These are phyloP conservation scores for Gavialis gangeticus DNA, from an alignment of 2,113 vertebrate species.

Conservation along the genomic window DNA sequence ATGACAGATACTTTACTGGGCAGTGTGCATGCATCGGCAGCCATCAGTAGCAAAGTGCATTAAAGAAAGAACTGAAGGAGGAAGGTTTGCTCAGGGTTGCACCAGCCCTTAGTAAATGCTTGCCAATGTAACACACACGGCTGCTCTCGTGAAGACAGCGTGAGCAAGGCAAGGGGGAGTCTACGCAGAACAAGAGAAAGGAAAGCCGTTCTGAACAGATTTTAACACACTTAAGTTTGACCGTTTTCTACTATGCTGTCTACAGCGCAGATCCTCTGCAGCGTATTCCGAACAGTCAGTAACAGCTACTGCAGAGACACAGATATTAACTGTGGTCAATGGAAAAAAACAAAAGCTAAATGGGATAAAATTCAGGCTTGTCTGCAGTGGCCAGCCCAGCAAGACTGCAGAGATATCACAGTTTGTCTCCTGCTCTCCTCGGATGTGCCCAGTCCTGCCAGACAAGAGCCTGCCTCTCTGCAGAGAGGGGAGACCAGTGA, in stretches of 20 bases:
- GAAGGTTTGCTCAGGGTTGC: neutral
- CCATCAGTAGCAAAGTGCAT: neutral
- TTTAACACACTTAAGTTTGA: neutral
- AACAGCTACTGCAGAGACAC: neutral
- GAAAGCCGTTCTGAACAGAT: neutral
- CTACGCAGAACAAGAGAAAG: neutral
- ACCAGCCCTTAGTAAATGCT: neutral
- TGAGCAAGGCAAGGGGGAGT: neutral
- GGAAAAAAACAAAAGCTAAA: neutral
- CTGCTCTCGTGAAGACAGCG: neutral
- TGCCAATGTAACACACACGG: neutral
- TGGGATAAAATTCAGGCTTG: neutral
- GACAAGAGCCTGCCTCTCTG: neutral
- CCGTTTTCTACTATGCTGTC: neutral
- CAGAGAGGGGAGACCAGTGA: neutral
- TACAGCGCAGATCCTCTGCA: neutral
- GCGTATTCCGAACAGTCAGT: neutral
- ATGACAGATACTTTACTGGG: neutral
- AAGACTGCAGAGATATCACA: fast-evolving
- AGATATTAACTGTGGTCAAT: neutral
- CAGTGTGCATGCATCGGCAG: neutral
- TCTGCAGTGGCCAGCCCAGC: neutral
- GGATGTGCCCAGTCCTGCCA: neutral
- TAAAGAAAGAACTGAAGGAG: neutral
- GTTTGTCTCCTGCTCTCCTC: neutral